Conservation (phyloP, 2,797 vertebrate species). For the Platalea minor region DNA sequence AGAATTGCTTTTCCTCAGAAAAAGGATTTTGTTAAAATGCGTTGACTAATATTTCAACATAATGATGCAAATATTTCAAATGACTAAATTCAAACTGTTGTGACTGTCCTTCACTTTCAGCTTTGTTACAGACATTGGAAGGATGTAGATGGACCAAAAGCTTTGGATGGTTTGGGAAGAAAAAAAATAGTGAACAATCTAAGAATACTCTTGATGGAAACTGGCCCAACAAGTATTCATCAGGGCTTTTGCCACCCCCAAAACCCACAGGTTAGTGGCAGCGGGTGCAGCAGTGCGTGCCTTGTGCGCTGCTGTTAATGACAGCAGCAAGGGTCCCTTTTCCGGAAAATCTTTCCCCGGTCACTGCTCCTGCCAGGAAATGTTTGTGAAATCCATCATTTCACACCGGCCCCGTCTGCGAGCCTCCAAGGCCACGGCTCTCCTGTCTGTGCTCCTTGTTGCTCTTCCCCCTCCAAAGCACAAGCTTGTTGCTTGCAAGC, state of each 20-base stretch:
- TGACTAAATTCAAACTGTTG: not conserved
- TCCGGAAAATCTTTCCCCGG: not conserved
- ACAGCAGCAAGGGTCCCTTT: too few relatives aligned
- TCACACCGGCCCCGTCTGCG: not conserved
- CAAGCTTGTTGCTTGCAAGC: not conserved
- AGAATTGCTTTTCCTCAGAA: not conserved
- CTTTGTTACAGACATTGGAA: rapidly evolving
- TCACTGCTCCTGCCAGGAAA: not conserved
- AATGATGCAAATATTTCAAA: not conserved
- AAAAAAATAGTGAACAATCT: not conserved
- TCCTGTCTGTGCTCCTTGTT: not conserved
- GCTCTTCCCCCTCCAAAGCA: not conserved
- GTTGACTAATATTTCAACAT: not conserved
- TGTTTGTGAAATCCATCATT: not conserved
- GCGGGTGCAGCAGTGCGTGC: rapidly evolving
- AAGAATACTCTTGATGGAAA: not conserved
- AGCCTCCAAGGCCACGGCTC: rapidly evolving
- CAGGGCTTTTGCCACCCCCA: not conserved
- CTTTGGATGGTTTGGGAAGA: not conserved
- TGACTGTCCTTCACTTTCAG: not conserved
- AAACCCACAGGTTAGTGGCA: not conserved
- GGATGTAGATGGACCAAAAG: rapidly evolving
- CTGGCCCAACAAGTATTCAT: not conserved
- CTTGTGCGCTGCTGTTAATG: not conserved
- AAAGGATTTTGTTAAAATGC: not conserved